Conservation (phyloP, 2,797 vertebrate genomes). For the Momotus momota region DNA sequence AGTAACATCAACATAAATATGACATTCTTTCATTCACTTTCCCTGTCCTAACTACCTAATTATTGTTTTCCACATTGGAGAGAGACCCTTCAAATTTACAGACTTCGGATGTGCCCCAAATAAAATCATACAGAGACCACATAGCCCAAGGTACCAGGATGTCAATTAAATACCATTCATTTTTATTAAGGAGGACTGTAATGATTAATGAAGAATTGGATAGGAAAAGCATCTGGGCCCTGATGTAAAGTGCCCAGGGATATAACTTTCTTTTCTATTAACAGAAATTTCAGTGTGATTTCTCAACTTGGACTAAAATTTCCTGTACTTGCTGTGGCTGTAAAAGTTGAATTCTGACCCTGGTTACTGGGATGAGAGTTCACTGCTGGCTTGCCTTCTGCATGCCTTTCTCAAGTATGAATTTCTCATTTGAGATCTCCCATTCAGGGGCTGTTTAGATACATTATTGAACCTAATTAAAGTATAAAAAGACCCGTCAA, state of each 20-base stretch:
- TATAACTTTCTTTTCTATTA: background rate
- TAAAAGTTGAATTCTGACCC: background rate
- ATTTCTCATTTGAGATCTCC: background rate
- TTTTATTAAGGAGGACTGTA: background rate
- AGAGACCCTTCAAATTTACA: background rate
- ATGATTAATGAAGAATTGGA: background rate
- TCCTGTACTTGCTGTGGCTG: background rate
- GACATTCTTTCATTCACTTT: background rate
- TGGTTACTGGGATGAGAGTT: accelerated
- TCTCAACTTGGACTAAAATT: background rate
- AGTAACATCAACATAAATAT: background rate
- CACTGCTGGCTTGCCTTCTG: background rate
- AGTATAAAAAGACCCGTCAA: background rate
- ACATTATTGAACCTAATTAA: background rate
- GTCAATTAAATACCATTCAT: background rate
- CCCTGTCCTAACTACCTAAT: background rate
- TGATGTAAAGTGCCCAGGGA: background rate
- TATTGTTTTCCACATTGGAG: background rate
- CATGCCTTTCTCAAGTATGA: background rate
- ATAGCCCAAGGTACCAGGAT: background rate
- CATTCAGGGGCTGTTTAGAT: background rate
- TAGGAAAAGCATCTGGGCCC: background rate
- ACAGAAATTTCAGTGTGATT: background rate
- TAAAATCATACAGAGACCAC: background rate
- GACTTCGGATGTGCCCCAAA: background rate